Percentiles rank a stretch among this genome's conserved stretches.
Conservation (phyloP, 2,113 vertebrate genomes). For the Dunckerocampus dactyliophorus region DNA sequence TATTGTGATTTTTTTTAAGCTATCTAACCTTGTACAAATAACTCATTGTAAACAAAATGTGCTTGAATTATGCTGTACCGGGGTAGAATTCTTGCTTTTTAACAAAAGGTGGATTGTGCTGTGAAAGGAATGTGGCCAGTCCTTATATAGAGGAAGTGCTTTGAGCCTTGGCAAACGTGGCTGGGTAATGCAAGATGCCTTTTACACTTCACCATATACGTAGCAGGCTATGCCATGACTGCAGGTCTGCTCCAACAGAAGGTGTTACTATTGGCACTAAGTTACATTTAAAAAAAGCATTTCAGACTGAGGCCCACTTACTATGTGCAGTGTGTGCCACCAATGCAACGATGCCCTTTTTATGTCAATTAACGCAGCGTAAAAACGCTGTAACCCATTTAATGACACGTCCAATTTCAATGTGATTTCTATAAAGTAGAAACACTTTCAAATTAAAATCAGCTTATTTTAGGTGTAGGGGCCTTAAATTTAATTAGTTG, state of each 20-base stretch:
- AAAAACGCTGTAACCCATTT: conserved; percentile 10
- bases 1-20: conserved; percentile 78
- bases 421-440: conserved; percentile 14
- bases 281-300: neutral
- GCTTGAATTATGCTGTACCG: conserved; percentile 40
- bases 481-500: conserved; percentile 10
- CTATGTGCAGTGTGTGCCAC: conserved; percentile 19
- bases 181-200: conserved; percentile 48
- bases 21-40: conserved; percentile 71
- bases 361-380: conserved; percentile 7
- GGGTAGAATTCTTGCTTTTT: conserved; percentile 5
- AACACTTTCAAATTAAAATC: conserved; percentile 9
- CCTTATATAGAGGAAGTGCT: conserved; percentile 45
- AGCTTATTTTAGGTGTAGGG: conserved; percentile 11
- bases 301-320: conserved; percentile 2
- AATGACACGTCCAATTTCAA: conserved; percentile 12
- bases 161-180: conserved; percentile 10
- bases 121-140: conserved; percentile 21
- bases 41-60: conserved; percentile 59
- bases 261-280: neutral
- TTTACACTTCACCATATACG: conserved; percentile 52
- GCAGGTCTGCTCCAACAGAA: conserved; percentile 22
- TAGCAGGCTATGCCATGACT: neutral
- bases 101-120: neutral
- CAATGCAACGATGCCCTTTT: conserved; percentile 20